These are phyloP conservation scores for Lepidurus arcticus DNA, from an alignment of 1,140 invertebrate genomes.

Conservation along the genomic window DNA sequence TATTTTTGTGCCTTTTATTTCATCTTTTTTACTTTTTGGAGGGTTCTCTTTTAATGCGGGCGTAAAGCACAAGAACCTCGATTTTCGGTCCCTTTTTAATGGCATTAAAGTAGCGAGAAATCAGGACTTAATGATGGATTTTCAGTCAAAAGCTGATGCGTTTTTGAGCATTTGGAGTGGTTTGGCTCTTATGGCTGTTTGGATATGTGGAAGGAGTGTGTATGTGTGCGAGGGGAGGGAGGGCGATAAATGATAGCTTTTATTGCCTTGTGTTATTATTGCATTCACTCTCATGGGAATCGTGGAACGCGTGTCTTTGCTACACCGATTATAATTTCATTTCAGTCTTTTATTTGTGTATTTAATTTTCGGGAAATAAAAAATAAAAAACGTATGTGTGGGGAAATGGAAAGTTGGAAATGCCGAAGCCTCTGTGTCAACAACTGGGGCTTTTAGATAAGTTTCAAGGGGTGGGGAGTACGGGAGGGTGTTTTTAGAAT, in stretches of 20 bases:
- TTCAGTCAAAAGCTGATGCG: background rate
- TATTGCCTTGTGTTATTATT: constrained; percentile 22
- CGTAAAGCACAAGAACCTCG: background rate
- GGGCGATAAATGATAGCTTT: constrained; percentile 5
- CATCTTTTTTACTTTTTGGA: background rate
- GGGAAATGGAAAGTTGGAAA: constrained; percentile 6
- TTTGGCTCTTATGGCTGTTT: background rate
- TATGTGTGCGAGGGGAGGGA: background rate
- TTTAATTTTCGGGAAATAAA: background rate
- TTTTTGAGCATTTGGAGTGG: background rate
- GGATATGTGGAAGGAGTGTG: background rate
- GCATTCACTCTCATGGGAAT: background rate
- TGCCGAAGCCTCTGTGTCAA: constrained; percentile 2
- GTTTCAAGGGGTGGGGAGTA: background rate
- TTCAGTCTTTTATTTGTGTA: background rate
- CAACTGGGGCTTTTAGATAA: background rate
- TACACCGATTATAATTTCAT: background rate
- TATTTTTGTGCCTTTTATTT: background rate
- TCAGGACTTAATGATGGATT: background rate
- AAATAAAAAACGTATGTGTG: background rate
- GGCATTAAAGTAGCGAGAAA: background rate
- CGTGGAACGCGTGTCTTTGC: constrained; percentile 2
- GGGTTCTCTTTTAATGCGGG: background rate
- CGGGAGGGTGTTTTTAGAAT: background rate
- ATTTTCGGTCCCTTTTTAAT: background rate